These are phyloP conservation scores for Speoplatyrhinus poulsoni DNA, from an alignment of 2,113 vertebrate species.

Conservation along the genomic window DNA sequence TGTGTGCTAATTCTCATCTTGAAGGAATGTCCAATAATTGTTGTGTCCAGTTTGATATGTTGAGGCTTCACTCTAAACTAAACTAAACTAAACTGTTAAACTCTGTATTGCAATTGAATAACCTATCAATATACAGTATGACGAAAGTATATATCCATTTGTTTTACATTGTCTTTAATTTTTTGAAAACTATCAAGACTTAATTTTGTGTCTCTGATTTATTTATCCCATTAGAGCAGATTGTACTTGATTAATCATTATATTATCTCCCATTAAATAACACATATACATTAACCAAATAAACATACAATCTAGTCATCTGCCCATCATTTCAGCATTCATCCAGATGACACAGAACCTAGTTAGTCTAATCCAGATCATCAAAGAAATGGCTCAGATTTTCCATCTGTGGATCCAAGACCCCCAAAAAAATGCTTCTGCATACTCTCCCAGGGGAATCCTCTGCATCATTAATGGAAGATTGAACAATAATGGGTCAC, in stretches of 20 bases:
- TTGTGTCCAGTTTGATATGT: too few species aligned
- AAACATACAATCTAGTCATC: neutral
- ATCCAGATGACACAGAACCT: neutral
- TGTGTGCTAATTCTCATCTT: too few species aligned
- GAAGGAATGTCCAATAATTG: too few species aligned
- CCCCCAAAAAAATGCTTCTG: neutral
- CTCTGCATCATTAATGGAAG: constrained; percentile 49
- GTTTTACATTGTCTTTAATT: too few species aligned
- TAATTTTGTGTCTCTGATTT: too few species aligned
- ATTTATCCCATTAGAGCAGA: too few species aligned
- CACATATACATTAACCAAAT: neutral
- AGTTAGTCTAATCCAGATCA: constrained; percentile 6
- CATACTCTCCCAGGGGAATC: constrained; percentile 23
- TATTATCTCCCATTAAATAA: neutral
- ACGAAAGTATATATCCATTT: too few species aligned
- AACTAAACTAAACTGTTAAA: too few species aligned
- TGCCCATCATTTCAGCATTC: constrained; percentile 3
- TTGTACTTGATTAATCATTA: neutral
- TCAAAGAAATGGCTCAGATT: constrained; percentile 18
- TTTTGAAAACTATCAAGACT: too few species aligned
- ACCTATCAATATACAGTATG: too few species aligned
- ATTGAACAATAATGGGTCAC: constrained; percentile 36
- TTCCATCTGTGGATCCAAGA: constrained; percentile 3
- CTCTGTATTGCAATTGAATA: too few species aligned
- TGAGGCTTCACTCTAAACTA: too few species aligned